phyloP scores from a whole-genome alignment of 2,113 vertebrate species.

The Cephalopterus ornatus region DNA sequence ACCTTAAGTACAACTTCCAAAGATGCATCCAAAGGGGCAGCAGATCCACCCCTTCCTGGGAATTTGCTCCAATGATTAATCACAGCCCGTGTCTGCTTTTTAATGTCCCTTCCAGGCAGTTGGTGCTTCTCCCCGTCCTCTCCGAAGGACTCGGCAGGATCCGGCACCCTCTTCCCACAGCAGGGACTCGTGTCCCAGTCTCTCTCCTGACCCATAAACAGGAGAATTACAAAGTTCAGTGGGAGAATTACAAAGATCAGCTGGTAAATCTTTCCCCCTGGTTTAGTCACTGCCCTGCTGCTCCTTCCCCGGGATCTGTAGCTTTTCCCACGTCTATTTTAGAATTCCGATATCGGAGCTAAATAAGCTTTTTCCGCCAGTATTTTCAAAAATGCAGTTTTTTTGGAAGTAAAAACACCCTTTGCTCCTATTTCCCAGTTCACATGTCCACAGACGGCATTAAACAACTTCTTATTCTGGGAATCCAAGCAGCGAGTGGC shows the following conservation, averaged over 20 bases:
- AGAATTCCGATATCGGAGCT: fast-evolving
- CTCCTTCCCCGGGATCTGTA: not conserved
- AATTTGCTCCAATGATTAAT: not conserved
- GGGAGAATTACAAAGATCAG: not conserved
- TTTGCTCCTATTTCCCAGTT: not conserved
- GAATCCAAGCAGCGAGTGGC: not conserved
- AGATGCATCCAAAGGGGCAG: not conserved
- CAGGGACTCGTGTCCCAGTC: fast-evolving
- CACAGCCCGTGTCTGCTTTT: fast-evolving
- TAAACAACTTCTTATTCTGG: not conserved
- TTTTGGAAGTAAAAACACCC: not conserved
- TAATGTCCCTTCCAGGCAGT: not conserved
- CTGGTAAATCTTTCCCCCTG: not conserved
- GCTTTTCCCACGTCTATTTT: slow-evolving; percentile 19
- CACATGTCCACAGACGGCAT: not conserved
- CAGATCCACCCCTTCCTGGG: not conserved
- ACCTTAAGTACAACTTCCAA: not conserved
- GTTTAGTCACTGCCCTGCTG: not conserved
- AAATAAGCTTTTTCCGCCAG: not conserved
- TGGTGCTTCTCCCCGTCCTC: not conserved
- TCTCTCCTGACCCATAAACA: not conserved
- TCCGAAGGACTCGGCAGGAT: fast-evolving
- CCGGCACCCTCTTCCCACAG: not conserved
- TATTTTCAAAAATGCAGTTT: not conserved
- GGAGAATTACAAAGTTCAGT: not conserved